Conservation (phyloP, 2,113 vertebrate species). For the Xyrauchen texanus region DNA sequence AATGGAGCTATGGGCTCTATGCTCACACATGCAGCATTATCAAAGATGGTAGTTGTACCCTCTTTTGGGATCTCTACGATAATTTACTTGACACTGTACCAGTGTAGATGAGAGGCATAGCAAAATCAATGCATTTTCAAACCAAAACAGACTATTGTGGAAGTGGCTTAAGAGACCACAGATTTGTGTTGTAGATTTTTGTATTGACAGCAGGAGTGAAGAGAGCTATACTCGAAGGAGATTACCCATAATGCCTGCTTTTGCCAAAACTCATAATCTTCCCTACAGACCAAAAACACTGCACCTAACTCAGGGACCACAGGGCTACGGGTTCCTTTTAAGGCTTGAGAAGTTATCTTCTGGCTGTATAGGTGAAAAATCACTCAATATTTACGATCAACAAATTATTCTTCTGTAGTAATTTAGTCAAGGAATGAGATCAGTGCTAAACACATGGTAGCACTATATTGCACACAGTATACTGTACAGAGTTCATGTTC, state of each 20-base stretch:
- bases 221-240: constrained; percentile 74
- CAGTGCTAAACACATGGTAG: background rate
- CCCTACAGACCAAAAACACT: constrained; percentile 80
- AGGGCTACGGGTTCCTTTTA: constrained; percentile 90
- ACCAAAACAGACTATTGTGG: too few relatives aligned
- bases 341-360: constrained; percentile 78
- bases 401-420: background rate
- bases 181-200: too few relatives aligned
- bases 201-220: constrained; percentile 77
- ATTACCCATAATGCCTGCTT: constrained; percentile 74
- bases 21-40: constrained; percentile 70
- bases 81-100: too few relatives aligned
- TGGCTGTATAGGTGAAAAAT: constrained; percentile 70
- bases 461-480: too few relatives aligned
- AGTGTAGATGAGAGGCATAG: too few relatives aligned
- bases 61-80: background rate
- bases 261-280: constrained; percentile 78
- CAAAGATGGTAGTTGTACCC: constrained; percentile 75
- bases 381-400: too few relatives aligned
- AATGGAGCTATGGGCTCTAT: constrained; percentile 77
- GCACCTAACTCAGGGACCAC: constrained; percentile 75
- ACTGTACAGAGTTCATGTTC: too few relatives aligned
- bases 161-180: too few relatives aligned
- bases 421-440: background rate
- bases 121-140: too few relatives aligned